Evolutionary conservation across 2,797 vertebrate genomes (phyloP).

Genomic region (Gambusia yucatana): DNA sequence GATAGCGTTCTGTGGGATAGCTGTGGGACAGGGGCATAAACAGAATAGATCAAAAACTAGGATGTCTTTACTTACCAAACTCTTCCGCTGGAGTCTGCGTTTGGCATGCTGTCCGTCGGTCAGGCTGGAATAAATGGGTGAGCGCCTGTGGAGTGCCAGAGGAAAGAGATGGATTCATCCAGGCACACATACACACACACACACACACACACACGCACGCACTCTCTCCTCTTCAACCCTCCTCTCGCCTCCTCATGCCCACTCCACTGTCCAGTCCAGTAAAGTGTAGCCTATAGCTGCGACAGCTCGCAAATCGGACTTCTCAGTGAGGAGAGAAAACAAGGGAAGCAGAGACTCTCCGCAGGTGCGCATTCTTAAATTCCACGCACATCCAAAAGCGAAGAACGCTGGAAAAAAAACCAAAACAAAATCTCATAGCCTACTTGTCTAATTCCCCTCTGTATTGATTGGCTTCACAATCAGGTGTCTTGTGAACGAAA

Average conservation of each 20-base stretch:
- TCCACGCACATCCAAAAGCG: conserved; percentile 26
- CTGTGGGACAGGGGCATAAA: conserved; percentile 1
- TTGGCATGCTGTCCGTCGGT: conserved; percentile 62
- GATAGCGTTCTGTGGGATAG: conserved; percentile 1
- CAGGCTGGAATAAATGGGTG: conserved; percentile 60
- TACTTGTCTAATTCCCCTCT: neutral
- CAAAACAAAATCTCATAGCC: conserved; percentile 30
- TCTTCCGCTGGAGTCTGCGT: conserved; percentile 52
- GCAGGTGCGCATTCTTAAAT: conserved; percentile 49
- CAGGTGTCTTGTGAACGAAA: conserved; percentile 41
- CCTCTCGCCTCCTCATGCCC: conserved; percentile 6
- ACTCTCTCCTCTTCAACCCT: conserved; percentile 15
- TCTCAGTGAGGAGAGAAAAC: conserved; percentile 20
- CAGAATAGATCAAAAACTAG: neutral
- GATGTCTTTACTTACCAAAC: conserved; percentile 54
- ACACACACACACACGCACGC: conserved; percentile 24
- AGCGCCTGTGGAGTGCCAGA: conserved; percentile 67
- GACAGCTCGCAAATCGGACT: conserved; percentile 27
- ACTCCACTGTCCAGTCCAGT: conserved; percentile 46
- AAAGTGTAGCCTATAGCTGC: conserved; percentile 45
- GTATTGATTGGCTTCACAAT: conserved; percentile 30
- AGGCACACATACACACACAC: conserved; percentile 28
- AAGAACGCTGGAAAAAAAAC: neutral
- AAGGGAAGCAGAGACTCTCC: conserved; percentile 26
- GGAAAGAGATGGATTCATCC: conserved; percentile 56